These are phyloP conservation scores for Mus caroli DNA, from an alignment of 2,797 vertebrate genomes.

Conservation along the genomic window DNA sequence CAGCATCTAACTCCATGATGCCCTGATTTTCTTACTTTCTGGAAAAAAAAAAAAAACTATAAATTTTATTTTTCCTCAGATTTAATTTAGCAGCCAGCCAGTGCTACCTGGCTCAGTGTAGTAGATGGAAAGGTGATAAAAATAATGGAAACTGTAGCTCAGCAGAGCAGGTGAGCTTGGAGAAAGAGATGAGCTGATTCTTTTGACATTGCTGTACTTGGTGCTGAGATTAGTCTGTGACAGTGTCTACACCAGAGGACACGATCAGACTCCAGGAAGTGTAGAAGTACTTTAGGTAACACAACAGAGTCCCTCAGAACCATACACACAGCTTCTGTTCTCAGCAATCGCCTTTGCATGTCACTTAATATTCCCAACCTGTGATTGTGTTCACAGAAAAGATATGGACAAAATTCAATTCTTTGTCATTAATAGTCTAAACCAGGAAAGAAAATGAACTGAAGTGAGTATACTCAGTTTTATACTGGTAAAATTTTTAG, in stretches of 20 bases:
- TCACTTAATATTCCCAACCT: background rate
- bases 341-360: background rate
- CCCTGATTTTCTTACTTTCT: background rate
- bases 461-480: slow-evolving; percentile 9
- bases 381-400: background rate
- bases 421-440: background rate
- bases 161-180: background rate
- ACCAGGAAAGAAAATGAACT: background rate
- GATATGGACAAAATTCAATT: background rate
- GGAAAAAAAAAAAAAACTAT: background rate
- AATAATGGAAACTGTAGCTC: background rate
- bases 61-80: background rate
- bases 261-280: background rate
- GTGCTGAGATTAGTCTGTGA: background rate
- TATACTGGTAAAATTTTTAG: background rate
- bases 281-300: background rate
- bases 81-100: slow-evolving; percentile 42
- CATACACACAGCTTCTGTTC: background rate
- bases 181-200: background rate
- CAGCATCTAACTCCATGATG: background rate
- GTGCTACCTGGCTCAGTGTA: background rate
- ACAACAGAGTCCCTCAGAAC: background rate
- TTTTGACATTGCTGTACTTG: background rate
- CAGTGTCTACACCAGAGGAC: background rate
- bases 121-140: slow-evolving; percentile 9